Evolutionary conservation across 2,888 invertebrate species (phyloP).

Genomic region (Phortica magna): DNA sequence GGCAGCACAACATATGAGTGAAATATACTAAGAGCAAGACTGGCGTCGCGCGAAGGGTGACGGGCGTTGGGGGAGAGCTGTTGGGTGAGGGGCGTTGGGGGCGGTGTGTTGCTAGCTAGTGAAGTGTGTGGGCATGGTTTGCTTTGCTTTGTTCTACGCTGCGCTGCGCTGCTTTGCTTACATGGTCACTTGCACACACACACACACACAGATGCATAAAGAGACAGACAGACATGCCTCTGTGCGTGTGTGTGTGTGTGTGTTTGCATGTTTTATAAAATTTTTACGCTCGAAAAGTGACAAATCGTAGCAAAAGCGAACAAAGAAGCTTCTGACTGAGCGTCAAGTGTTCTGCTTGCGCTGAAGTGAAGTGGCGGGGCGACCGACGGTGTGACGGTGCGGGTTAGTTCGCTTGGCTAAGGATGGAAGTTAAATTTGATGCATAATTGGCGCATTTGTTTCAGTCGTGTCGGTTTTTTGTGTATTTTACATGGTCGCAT

Average conservation of each 20-base stretch:
- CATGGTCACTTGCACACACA: neutral
- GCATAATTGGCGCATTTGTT: slow-evolving; percentile 5
- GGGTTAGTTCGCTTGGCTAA: neutral
- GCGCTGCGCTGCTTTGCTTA: neutral
- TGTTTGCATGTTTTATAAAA: neutral
- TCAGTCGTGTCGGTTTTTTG: neutral
- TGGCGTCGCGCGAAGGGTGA: too few relatives aligned
- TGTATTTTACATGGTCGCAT: neutral
- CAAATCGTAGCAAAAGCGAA: slow-evolving; percentile 5
- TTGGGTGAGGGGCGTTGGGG: too few relatives aligned
- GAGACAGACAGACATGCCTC: neutral
- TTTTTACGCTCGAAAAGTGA: slow-evolving; percentile 10
- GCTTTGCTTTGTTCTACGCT: too few relatives aligned
- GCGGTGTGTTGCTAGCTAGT: too few relatives aligned
- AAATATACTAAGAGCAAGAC: too few relatives aligned
- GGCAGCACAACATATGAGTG: neutral
- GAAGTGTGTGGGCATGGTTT: neutral
- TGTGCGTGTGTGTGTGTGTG: too few relatives aligned
- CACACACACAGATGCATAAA: neutral
- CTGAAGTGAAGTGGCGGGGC: neutral
- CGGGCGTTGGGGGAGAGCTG: too few relatives aligned
- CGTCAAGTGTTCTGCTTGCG: neutral
- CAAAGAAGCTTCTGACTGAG: neutral
- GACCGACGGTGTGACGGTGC: neutral
- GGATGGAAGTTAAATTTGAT: neutral